Base-by-base conservation (phyloP, 1,140 invertebrate genomes). In the Hycleus cichorii region DNA sequence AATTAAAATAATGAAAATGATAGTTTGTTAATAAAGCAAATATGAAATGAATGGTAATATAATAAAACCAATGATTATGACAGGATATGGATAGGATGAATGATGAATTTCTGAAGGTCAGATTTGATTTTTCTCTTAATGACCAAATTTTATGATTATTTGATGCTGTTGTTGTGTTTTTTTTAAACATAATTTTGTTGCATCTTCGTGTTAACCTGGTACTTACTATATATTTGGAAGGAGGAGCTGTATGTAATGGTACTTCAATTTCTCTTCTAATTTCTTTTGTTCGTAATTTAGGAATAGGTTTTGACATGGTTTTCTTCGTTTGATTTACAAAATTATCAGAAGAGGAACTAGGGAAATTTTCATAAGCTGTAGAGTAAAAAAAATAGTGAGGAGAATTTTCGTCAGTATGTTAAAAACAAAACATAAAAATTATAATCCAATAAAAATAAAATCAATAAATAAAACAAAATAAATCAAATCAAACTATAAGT, bases 161-260 rank as follows among this genome's bases (percentile, higher is more conserved):
- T 11, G 40, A 40, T 56, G 39, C 47, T 38, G 45, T 46, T 27
- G 18, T 53, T 53, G 25, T 43, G 18, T 18, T 18, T 12, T 18
- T 18, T 18, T 18, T 18, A 18, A 18, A 18, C 1, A 18, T 18
- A 1, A 18, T 18, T 18, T 18, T 18, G 18, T 18, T 18, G 18
- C 18, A 18, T 38, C 9, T 47, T 43, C 27, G 27, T 48, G 18
- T 42, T 39, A 39, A n/a, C 45, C 26, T 44, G 6, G 47, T 69
- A 69, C 67, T 69, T 69, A 69, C 67, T 57, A 66, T 64, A 59
- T 69, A 69, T 64, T 63, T 65, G 47, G 66, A 64, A 46, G 58
- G 64, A 60, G 60, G 54, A 47, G 54, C 38, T 53, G 59, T 25
- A 44, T 39, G 48, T 18, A 52, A 38, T 49, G 48, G 57, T 47